Evolutionary conservation across 1,140 invertebrate species (phyloP).

Genomic region (Bombyx mandarina): DNA sequence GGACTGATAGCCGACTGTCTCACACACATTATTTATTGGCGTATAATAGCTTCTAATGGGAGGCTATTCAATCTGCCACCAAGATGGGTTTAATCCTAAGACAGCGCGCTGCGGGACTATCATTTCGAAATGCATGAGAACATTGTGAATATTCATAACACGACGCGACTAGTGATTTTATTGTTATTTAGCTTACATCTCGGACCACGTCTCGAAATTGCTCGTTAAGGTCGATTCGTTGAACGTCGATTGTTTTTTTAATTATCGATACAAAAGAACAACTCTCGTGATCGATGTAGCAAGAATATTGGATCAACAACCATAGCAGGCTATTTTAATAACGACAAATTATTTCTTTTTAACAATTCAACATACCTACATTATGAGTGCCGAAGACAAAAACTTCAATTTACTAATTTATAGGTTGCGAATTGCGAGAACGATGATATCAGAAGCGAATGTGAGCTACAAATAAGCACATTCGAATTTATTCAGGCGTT

Average conservation of each 20-base stretch:
- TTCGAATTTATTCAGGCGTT: constrained; percentile 64
- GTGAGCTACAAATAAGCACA: constrained; percentile 51
- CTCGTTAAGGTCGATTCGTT: constrained; percentile 53
- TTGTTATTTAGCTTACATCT: constrained; percentile 39
- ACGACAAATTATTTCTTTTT: too few species aligned
- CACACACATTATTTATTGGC: constrained; percentile 55
- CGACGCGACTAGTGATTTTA: constrained; percentile 44
- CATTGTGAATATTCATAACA: constrained; percentile 61
- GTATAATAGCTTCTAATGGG: constrained; percentile 62
- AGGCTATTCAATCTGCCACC: constrained; percentile 57
- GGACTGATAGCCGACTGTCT: constrained; percentile 49
- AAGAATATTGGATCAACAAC: too few species aligned
- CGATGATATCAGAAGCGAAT: constrained; percentile 52
- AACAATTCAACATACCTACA: too few species aligned
- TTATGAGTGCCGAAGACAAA: too few species aligned
- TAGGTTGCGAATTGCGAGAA: constrained; percentile 10
- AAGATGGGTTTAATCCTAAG: constrained; percentile 43
- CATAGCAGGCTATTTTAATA: too few species aligned
- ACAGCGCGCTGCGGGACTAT: constrained; percentile 14
- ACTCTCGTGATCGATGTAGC: constrained; percentile 13
- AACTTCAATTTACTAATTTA: not conserved
- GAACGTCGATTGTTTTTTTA: constrained; percentile 51
- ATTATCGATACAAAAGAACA: constrained; percentile 49
- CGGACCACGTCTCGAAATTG: constrained; percentile 46
- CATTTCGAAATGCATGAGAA: constrained; percentile 34